phyloP scores from a whole-genome alignment of 2,888 invertebrate species.

The Elysia crispata region DNA sequence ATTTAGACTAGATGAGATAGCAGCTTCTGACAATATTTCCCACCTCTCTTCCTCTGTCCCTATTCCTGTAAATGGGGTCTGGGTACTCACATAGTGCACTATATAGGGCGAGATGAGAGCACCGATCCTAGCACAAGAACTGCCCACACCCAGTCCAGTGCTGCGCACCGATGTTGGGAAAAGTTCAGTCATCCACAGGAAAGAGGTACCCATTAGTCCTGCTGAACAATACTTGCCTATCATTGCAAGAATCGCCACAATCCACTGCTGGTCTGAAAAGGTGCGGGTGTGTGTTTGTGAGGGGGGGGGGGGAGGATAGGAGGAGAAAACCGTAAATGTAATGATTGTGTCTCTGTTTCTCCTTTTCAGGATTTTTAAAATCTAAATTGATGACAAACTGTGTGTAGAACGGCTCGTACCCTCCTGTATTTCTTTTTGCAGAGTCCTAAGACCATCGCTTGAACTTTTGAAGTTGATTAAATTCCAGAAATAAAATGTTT shows the following conservation, averaged over 20 bases:
- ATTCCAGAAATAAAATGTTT: too few relatives aligned
- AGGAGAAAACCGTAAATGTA: neutral
- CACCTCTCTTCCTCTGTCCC: neutral
- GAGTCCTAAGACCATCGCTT: too few relatives aligned
- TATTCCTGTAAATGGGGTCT: neutral
- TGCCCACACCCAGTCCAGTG: neutral
- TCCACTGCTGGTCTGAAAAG: conserved; percentile 10
- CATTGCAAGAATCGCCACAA: conserved; percentile 17
- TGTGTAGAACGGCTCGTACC: too few relatives aligned
- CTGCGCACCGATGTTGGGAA: conserved; percentile 26
- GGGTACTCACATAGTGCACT: conserved; percentile 13
- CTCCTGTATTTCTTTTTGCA: too few relatives aligned
- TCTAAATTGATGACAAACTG: too few relatives aligned
- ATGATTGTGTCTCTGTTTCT: too few relatives aligned
- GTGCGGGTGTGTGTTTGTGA: too few relatives aligned
- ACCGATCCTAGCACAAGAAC: conserved; percentile 11
- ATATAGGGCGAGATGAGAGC: conserved; percentile 17
- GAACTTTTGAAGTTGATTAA: too few relatives aligned
- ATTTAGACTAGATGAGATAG: too few relatives aligned
- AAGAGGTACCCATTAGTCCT: conserved; percentile 18
- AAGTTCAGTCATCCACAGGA: conserved; percentile 26
- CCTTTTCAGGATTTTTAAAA: too few relatives aligned
- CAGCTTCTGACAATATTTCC: too few relatives aligned
- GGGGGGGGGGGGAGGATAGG: too few relatives aligned
- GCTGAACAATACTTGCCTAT: conserved; percentile 29